Evolutionary conservation across 2,888 invertebrate genomes (phyloP).

Genomic region (Scaeva pyrastri): DNA sequence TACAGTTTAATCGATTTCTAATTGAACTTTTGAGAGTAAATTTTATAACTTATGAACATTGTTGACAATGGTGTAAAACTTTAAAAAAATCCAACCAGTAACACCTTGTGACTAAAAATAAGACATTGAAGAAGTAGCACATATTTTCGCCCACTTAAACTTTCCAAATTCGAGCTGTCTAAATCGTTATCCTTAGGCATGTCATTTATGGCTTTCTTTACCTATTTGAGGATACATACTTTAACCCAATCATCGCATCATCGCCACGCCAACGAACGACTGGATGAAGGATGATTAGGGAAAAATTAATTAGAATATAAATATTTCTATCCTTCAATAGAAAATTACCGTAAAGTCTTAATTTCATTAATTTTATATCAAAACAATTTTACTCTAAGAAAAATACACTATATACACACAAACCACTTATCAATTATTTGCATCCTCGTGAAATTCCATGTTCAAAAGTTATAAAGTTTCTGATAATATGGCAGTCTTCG

Average conservation of each 20-base stretch:
- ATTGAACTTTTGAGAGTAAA: too few species aligned
- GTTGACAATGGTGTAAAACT: too few species aligned
- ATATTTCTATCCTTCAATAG: conserved; percentile 46
- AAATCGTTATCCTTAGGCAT: neutral
- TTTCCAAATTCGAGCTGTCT: neutral
- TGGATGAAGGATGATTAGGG: neutral
- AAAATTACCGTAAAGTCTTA: conserved; percentile 38
- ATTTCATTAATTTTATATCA: conserved; percentile 37
- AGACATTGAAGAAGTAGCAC: too few species aligned
- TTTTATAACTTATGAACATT: too few species aligned
- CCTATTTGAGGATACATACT: too few species aligned
- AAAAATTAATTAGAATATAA: conserved; percentile 41
- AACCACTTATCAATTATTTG: conserved; percentile 39
- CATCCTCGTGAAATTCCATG: conserved; percentile 48
- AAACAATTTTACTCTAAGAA: neutral
- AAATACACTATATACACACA: neutral
- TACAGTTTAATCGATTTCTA: too few species aligned
- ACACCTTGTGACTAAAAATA: too few species aligned
- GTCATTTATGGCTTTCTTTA: neutral
- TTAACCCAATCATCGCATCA: too few species aligned
- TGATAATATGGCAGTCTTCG: neutral
- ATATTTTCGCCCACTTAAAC: neutral
- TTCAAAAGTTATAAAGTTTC: conserved; percentile 13
- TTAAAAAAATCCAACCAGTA: too few species aligned
- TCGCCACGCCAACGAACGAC: too few species aligned